Evolutionary conservation across 1,140 invertebrate genomes (phyloP).

Genomic region (Procambarus virginalis): DNA sequence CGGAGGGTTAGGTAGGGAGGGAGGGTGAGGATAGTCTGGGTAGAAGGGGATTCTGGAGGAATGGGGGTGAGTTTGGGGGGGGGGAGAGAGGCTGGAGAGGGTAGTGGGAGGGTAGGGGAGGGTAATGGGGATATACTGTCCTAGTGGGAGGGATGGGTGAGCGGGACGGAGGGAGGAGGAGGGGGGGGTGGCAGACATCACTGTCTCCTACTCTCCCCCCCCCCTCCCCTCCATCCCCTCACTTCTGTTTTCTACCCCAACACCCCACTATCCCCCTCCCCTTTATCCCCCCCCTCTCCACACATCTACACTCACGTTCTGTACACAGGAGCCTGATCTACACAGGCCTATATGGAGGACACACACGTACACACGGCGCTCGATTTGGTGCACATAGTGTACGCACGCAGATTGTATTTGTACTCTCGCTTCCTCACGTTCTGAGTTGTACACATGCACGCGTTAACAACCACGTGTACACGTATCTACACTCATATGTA

Average conservation of each 20-base stretch:
- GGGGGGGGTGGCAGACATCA: neutral
- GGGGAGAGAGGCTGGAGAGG: neutral
- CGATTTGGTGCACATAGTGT: neutral
- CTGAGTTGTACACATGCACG: neutral
- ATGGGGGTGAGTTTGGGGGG: neutral
- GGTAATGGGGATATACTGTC: too few relatives aligned
- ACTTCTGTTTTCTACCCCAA: neutral
- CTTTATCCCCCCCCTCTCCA: neutral
- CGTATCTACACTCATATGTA: neutral
- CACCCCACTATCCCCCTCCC: neutral
- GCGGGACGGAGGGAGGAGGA: too few relatives aligned
- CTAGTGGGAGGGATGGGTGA: too few relatives aligned
- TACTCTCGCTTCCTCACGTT: neutral
- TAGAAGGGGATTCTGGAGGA: neutral
- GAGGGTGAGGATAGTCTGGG: neutral
- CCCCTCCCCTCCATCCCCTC: neutral
- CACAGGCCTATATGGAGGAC: neutral
- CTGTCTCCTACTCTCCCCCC: neutral
- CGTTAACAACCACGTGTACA: neutral
- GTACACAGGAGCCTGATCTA: slow-evolving; percentile 16
- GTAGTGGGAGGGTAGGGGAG: too few relatives aligned
- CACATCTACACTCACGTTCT: slow-evolving; percentile 30
- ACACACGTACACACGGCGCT: neutral
- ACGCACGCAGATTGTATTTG: neutral
- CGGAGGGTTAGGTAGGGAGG: neutral